Evolutionary conservation across 2,113 vertebrate genomes (phyloP).

Genomic region (Uria lomvia): DNA sequence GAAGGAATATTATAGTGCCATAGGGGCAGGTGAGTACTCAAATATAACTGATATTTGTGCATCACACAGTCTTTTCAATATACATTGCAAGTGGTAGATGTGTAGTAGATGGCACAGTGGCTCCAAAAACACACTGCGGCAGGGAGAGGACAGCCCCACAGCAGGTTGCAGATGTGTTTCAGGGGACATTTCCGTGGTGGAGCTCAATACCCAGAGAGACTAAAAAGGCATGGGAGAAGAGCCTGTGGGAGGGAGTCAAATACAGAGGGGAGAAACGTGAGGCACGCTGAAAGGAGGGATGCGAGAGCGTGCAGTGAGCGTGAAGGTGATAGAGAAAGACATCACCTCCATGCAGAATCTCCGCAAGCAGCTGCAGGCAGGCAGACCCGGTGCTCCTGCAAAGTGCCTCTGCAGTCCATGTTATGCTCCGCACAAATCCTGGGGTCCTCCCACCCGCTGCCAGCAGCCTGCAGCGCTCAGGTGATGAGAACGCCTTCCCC

Average conservation of each 20-base stretch:
- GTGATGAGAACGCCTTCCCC: neutral
- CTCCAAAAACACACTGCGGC: neutral
- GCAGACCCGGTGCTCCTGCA: neutral
- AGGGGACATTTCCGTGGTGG: neutral
- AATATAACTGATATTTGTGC: neutral
- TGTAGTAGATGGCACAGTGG: neutral
- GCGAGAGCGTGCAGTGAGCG: rapidly evolving
- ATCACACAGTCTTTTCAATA: neutral
- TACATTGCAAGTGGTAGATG: neutral
- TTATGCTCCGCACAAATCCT: neutral
- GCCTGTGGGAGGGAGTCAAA: neutral
- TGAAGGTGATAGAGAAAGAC: neutral
- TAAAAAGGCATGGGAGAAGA: neutral
- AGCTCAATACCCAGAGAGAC: neutral
- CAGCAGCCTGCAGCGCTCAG: neutral
- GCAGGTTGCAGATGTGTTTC: neutral
- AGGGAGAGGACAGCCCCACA: neutral
- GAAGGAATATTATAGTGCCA: neutral
- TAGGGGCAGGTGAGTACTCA: neutral
- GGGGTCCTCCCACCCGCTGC: neutral
- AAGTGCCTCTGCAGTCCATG: neutral
- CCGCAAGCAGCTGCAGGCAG: neutral
- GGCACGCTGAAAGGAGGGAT: neutral
- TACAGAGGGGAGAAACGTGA: neutral
- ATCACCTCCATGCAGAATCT: neutral